Percentiles rank a stretch among this genome's conserved stretches.
phyloP scores from a whole-genome alignment of 64 coral and sea anemone genomes.

The Orbicella faveolata region DNA sequence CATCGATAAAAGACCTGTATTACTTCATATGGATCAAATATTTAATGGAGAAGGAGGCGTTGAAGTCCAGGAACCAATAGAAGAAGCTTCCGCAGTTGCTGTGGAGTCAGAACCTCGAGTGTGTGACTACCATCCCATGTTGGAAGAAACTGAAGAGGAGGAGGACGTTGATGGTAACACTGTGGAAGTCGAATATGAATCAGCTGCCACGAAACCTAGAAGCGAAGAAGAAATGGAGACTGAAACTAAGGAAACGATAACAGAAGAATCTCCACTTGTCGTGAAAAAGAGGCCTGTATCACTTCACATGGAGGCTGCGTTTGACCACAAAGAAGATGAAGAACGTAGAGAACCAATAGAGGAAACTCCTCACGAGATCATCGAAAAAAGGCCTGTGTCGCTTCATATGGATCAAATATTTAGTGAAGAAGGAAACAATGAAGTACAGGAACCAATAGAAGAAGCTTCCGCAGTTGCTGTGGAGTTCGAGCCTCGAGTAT shows the following conservation, averaged over 20 bases:
- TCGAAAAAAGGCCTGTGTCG: not conserved
- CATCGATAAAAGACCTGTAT: not conserved
- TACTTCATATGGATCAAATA: not conserved
- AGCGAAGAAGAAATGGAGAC: too few relatives aligned
- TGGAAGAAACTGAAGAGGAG: not conserved
- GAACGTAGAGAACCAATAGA: too few relatives aligned
- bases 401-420: not conserved
- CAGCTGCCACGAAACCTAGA: too few relatives aligned
- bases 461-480: not conserved
- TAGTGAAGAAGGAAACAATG: not conserved
- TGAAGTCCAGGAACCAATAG: not conserved
- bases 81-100: not conserved
- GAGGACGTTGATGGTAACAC: too few relatives aligned
- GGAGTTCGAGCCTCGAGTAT: not conserved
- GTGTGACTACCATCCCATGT: not conserved
- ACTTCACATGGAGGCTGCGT: not conserved
- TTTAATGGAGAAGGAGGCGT: not conserved
- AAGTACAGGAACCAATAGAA: not conserved
- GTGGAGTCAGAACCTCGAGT: not conserved
- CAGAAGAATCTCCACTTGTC: too few relatives aligned
- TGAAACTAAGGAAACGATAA: too few relatives aligned
- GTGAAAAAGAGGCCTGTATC: not conserved
- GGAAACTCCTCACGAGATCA: too few relatives aligned
- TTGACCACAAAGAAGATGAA: not conserved
- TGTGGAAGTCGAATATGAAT: too few relatives aligned